A percentile compares a stretch with the other conserved stretches of the same genome.
Evolutionary conservation across 2,888 invertebrate genomes (phyloP).

Genomic region (Conops quadrifasciatus): DNA sequence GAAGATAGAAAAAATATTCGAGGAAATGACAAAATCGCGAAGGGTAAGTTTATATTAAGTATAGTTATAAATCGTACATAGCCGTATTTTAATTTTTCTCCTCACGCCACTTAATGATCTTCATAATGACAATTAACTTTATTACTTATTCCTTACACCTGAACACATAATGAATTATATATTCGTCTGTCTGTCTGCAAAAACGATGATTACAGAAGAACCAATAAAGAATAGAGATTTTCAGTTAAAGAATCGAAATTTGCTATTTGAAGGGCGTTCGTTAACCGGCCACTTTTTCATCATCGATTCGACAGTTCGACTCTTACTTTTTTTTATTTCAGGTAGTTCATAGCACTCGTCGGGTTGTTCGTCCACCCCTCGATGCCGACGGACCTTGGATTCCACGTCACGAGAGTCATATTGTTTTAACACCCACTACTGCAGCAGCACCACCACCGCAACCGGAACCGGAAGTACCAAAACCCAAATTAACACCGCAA

Average conservation of each 20-base stretch:
- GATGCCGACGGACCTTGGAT: conserved; percentile 65
- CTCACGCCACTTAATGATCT: neutral
- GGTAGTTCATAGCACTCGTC: conserved; percentile 55
- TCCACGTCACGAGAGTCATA: conserved; percentile 63
- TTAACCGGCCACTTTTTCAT: no score
- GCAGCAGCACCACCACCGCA: conserved; percentile 57
- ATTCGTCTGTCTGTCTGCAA: no score
- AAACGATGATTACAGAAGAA: no score
- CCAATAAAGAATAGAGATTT: no score
- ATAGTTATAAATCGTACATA: neutral
- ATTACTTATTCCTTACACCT: no score
- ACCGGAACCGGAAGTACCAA: conserved; percentile 63
- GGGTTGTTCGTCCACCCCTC: conserved; percentile 57
- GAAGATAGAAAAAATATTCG: conserved; percentile 63
- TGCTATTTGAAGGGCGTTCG: no score
- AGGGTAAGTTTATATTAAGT: conserved; percentile 50
- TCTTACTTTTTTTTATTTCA: conserved; percentile 26
- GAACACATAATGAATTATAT: no score
- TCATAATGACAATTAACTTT: no score
- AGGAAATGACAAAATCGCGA: conserved; percentile 63
- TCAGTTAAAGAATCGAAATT: no score
- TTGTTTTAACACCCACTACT: conserved; percentile 60
- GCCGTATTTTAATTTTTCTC: neutral
- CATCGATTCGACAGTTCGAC: neutral
- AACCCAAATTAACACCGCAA: conserved; percentile 67